Evolutionary conservation across 2,797 vertebrate genomes (phyloP).

Genomic region (Pyrocephalus nanus): DNA sequence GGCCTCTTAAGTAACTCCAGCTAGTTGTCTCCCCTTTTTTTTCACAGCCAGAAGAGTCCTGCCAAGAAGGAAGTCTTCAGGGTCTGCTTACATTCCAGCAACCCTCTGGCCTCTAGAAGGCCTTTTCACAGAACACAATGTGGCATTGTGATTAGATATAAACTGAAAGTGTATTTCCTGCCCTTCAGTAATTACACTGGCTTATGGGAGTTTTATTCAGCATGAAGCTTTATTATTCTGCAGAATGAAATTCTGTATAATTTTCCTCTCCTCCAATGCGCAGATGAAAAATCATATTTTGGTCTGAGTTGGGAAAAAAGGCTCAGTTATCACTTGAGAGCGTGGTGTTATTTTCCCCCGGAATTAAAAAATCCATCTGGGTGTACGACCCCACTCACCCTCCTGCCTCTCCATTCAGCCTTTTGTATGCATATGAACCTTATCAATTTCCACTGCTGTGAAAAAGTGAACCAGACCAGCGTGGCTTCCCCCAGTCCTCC

Average conservation of each 20-base stretch:
- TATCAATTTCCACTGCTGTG: slow-evolving; percentile 79
- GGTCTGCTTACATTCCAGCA: slow-evolving; percentile 61
- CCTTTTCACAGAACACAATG: slow-evolving; percentile 73
- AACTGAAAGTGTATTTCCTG: slow-evolving; percentile 82
- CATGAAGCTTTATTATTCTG: slow-evolving; percentile 79
- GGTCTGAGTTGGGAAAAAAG: slow-evolving; percentile 80
- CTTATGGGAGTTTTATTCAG: slow-evolving; percentile 80
- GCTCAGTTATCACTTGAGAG: slow-evolving; percentile 81
- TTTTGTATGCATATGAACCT: slow-evolving; percentile 85
- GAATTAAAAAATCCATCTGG: slow-evolving; percentile 84
- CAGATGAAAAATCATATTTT: slow-evolving; percentile 82
- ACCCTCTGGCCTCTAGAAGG: slow-evolving; percentile 51
- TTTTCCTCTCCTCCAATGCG: slow-evolving; percentile 79
- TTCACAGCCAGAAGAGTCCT: neutral
- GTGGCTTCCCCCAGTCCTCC: slow-evolving; percentile 58
- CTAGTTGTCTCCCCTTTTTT: neutral
- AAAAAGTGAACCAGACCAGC: slow-evolving; percentile 72
- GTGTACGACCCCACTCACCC: slow-evolving; percentile 80
- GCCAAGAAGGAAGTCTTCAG: slow-evolving; percentile 57
- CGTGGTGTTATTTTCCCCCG: slow-evolving; percentile 79
- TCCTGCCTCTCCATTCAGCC: slow-evolving; percentile 80
- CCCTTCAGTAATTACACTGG: slow-evolving; percentile 83
- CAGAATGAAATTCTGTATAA: slow-evolving; percentile 84
- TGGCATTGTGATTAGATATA: slow-evolving; percentile 82
- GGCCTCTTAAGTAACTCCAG: neutral